phyloP scores from a whole-genome alignment of 2,113 vertebrate species.

The Odontesthes bonariensis region DNA sequence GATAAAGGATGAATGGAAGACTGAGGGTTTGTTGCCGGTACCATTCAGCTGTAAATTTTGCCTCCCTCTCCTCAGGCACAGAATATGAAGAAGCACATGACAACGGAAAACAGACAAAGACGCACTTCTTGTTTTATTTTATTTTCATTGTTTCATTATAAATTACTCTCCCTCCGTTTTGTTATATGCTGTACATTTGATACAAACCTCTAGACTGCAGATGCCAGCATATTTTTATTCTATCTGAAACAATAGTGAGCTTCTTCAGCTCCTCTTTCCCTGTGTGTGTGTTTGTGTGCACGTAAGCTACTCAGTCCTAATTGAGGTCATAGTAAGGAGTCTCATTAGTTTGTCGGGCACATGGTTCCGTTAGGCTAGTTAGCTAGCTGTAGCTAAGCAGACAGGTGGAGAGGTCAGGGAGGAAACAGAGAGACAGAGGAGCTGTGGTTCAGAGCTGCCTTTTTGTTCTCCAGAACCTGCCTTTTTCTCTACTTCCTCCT shows the following conservation, averaged over 20 bases:
- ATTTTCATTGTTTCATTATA: conserved; percentile 48
- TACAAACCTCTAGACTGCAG: conserved; percentile 47
- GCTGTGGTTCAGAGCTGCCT: conserved; percentile 14
- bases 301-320: conserved; percentile 41
- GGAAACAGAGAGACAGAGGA: conserved; percentile 44
- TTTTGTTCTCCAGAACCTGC: not conserved
- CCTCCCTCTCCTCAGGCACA: conserved; percentile 34
- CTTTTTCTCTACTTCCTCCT: not conserved
- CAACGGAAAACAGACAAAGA: conserved; percentile 51
- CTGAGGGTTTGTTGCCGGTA: conserved; percentile 45
- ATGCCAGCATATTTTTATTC: conserved; percentile 46
- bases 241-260: conserved; percentile 49
- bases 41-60: conserved; percentile 58
- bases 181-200: conserved; percentile 33
- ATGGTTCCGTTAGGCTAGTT: conserved; percentile 39
- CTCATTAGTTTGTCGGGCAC: conserved; percentile 74
- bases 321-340: conserved; percentile 55
- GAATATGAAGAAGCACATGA: conserved; percentile 34
- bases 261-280: conserved; percentile 31
- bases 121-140: conserved; percentile 51
- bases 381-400: conserved; percentile 58
- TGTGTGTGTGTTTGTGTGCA: conserved; percentile 32
- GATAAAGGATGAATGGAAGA: conserved; percentile 54
- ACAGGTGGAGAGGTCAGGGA: conserved; percentile 60
- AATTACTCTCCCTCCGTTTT: conserved; percentile 41